These are phyloP conservation scores for Podarcis muralis DNA, from an alignment of 2,113 vertebrate species.

Conservation along the genomic window DNA sequence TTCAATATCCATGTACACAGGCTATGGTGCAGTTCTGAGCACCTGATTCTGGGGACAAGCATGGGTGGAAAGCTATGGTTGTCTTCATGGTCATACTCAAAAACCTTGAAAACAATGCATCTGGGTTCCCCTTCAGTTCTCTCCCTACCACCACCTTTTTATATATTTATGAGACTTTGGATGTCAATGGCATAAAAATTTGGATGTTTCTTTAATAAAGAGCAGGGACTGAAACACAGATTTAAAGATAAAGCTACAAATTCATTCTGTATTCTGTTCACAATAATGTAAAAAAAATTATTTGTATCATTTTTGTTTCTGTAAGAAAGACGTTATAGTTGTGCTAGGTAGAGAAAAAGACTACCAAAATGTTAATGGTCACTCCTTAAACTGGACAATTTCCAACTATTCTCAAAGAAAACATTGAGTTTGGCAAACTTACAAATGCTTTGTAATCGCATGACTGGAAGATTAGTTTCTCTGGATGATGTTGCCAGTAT, in stretches of 20 bases:
- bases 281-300: constrained; percentile 1
- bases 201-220: neutral
- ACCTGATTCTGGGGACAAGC: neutral
- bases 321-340: neutral
- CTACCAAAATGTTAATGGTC: neutral
- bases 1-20: neutral
- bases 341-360: neutral
- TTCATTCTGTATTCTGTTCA: constrained; percentile 21
- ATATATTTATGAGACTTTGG: neutral
- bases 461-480: constrained; percentile 99
- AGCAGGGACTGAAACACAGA: constrained; percentile 2
- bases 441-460: constrained; percentile 99
- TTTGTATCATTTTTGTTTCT: neutral
- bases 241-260: neutral
- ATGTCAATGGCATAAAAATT: neutral
- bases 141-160: neutral
- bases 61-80: neutral
- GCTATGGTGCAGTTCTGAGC: neutral
- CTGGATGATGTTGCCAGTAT: constrained; percentile 98
- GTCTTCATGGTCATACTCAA: neutral
- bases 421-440: constrained; percentile 73
- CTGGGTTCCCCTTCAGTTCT: neutral
- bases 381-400: constrained; percentile 15
- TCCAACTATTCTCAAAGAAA: constrained; percentile 8
- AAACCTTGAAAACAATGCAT: neutral